These are phyloP conservation scores for Drosophila varians DNA, from an alignment of 1,140 invertebrate species.

Conservation along the genomic window DNA sequence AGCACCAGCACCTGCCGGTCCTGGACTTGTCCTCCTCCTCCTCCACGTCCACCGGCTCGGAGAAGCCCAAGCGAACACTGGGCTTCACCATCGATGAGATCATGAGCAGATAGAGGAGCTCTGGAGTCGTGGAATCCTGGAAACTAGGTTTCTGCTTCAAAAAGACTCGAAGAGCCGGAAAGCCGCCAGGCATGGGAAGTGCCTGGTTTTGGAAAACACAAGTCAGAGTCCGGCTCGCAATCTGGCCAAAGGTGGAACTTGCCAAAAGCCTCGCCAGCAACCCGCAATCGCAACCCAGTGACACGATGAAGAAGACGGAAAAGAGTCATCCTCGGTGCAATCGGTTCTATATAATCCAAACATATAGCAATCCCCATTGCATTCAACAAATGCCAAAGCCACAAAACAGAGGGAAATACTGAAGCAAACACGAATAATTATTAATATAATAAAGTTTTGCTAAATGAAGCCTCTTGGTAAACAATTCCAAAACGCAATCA, in stretches of 20 bases:
- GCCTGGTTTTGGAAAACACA: conserved; percentile 53
- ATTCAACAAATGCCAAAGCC: conserved; percentile 63
- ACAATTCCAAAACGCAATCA: conserved; percentile 35
- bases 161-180: conserved; percentile 16
- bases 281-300: conserved; percentile 24
- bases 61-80: conserved; percentile 85
- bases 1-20: conserved; percentile 51
- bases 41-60: conserved; percentile 12
- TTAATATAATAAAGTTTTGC: conserved; percentile 33
- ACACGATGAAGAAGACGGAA: conserved; percentile 16
- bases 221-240: conserved; percentile 16
- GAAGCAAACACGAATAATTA: conserved; percentile 8
- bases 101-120: conserved; percentile 88
- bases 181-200: conserved; percentile 74
- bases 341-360: conserved; percentile 21
- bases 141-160: conserved; percentile 59
- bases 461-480: conserved; percentile 31
- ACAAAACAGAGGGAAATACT: conserved; percentile 22
- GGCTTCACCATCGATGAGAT: conserved; percentile 93
- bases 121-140: neutral
- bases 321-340: conserved; percentile 48
- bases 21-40: conserved; percentile 82
- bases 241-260: conserved; percentile 33
- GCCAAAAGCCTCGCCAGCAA: conserved; percentile 25
- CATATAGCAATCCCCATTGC: conserved; percentile 38